phyloP scores from a whole-genome alignment of 2,113 vertebrate genomes.

The Lophotis ruficrista region DNA sequence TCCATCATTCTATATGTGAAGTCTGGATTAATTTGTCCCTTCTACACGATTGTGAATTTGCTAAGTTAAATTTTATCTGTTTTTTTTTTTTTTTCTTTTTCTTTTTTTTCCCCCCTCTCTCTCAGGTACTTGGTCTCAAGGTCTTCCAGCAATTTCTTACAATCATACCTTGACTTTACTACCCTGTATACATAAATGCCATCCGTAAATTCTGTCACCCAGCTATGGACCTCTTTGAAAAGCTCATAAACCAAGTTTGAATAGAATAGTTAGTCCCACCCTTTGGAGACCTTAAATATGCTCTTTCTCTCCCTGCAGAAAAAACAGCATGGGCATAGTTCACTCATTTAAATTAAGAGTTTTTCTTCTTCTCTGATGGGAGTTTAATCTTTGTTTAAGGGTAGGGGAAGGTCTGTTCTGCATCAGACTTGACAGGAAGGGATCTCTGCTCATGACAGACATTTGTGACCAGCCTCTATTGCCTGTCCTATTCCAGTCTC shows the following conservation, averaged over 20 bases:
- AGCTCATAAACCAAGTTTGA: not conserved
- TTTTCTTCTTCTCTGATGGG: not conserved
- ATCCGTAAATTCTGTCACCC: not conserved
- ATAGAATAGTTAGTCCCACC: not conserved
- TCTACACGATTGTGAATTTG: not conserved
- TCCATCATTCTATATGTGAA: not conserved
- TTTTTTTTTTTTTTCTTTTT: too few relatives aligned
- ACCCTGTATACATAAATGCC: not conserved
- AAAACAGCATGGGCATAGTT: not conserved
- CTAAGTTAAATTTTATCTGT: not conserved
- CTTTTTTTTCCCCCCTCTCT: rapidly evolving
- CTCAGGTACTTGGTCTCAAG: not conserved
- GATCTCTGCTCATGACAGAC: not conserved
- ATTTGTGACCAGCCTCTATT: not conserved
- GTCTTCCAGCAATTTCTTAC: not conserved
- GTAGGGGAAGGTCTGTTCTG: not conserved
- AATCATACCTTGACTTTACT: not conserved
- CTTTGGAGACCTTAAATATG: not conserved
- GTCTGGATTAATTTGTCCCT: not conserved
- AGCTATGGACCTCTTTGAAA: not conserved
- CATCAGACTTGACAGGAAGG: not conserved
- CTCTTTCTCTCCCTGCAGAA: not conserved
- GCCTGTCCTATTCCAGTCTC: not conserved
- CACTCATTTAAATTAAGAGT: not conserved
- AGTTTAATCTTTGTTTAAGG: not conserved